Conservation (phyloP, 2,113 vertebrate genomes). For the Coturnix japonica region DNA sequence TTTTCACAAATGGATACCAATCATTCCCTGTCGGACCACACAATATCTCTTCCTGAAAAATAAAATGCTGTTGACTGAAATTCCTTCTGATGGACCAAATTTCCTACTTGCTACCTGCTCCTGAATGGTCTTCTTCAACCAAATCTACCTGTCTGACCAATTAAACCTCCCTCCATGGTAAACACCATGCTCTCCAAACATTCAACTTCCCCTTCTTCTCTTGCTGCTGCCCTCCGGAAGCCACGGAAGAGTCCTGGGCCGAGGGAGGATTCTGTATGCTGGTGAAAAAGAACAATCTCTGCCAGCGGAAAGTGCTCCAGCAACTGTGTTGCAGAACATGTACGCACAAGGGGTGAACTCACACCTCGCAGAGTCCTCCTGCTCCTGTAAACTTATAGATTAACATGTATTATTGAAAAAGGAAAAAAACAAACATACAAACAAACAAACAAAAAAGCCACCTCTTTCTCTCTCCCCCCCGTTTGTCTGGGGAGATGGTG, state of each 20-base stretch:
- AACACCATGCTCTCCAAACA: conserved; percentile 75
- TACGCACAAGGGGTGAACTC: conserved; percentile 94
- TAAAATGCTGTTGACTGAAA: conserved; percentile 86
- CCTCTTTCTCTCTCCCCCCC: conserved; percentile 75
- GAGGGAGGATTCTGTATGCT: conserved; percentile 99
- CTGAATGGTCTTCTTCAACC: conserved; percentile 81
- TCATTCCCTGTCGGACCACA: conserved; percentile 85
- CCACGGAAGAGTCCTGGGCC: conserved; percentile 99
- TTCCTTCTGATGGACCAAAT: conserved; percentile 84
- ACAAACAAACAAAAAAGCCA: conserved; percentile 73
- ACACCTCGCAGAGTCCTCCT: conserved; percentile 70
- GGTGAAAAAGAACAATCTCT: conserved; percentile 99
- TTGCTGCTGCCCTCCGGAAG: conserved; percentile 91
- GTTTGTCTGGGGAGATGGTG: conserved; percentile 83
- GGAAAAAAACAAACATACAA: conserved; percentile 73
- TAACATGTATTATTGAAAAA: conserved; percentile 84
- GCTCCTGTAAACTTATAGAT: conserved; percentile 84
- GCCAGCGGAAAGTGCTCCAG: conserved; percentile 98
- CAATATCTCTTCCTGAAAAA: conserved; percentile 85
- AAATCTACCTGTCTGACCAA: conserved; percentile 84
- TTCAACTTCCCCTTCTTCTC: conserved; percentile 75
- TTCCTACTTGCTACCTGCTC: conserved; percentile 84
- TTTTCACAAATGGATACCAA: conserved; percentile 89
- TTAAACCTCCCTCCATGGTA: conserved; percentile 78
- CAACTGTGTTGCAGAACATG: conserved; percentile 99